These are phyloP conservation scores for Clanis bilineata DNA, from an alignment of 2,888 invertebrate species.

Conservation along the genomic window DNA sequence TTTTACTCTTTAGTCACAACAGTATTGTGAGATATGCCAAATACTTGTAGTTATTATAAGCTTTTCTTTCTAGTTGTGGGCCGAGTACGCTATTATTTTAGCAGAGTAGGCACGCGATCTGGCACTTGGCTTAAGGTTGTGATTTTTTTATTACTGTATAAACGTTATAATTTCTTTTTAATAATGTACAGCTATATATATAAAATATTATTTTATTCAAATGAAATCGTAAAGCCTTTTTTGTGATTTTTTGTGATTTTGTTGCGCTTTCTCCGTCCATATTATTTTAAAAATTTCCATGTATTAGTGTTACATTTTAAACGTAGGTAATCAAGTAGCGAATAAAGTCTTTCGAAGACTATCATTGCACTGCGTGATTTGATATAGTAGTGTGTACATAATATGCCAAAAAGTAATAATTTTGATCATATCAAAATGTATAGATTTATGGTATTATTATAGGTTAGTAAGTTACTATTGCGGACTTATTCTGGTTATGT, in stretches of 20 bases:
- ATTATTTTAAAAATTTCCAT: conserved; percentile 19
- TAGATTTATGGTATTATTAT: conserved; percentile 7
- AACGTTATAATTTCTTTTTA: not conserved
- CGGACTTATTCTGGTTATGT: not conserved
- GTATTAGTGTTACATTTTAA: not conserved
- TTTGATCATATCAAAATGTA: conserved; percentile 48
- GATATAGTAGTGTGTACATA: conserved; percentile 65
- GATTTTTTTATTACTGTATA: conserved; percentile 44
- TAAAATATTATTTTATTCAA: not conserved
- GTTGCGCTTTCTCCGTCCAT: conserved; percentile 25
- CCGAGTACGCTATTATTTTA: not conserved
- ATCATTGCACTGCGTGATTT: conserved; percentile 72
- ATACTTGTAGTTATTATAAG: conserved; percentile 4
- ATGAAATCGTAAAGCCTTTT: not conserved
- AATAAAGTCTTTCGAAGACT: conserved; percentile 25
- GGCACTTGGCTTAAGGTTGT: conserved; percentile 49
- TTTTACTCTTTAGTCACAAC: conserved; percentile 9
- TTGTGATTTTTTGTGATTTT: not conserved
- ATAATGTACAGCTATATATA: not conserved
- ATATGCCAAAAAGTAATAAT: conserved; percentile 49
- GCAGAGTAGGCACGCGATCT: not conserved
- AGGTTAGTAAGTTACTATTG: not conserved
- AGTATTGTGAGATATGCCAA: conserved; percentile 17
- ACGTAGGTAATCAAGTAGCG: conserved; percentile 20
- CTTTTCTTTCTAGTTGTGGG: conserved; percentile 2